Base-by-base conservation (phyloP, 2,797 vertebrate genomes). In the Oryzias dopingdopingensis region DNA sequence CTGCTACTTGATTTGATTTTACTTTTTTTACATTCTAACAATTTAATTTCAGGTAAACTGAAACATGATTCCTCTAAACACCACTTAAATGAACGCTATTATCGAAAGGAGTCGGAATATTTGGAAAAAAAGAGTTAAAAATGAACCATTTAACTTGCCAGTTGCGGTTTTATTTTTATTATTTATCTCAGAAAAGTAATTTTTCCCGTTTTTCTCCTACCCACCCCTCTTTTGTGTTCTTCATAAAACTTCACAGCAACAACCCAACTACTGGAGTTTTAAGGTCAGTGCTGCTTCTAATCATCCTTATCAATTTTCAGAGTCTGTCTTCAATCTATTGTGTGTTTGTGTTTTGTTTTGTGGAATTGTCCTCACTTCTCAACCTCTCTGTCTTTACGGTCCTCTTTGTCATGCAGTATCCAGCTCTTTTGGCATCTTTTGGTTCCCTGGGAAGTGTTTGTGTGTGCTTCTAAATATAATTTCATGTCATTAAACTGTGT, bases 211-310 rank as follows among this genome's bases (percentile, higher is more conserved):
- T n/a, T 85, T 50, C 73, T 29, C 77, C 16, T 82, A 49, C 71
- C 51, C 47, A 29, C 69, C 49, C 24, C 47, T 69, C 61, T 59
- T 63, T 56, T 42, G 26, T 63, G 71, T 65, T 68, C 18, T 74
- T 68, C 44, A 62, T 63, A 47, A 64, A 71, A 65, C 66, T 71
- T 65, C 51, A 49, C 90, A 92, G 91, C 93, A 98, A 94, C 96
- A 98, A 84, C 95, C 96, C 89, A 99, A 98, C 95, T 99, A 98
- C 94, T 98, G 96, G 96, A 99, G 96, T 91, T 99, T 99, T 94
- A 99, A 99, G 96, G 96, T 99, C 90, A 98, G 96, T 96, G 91
- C 68, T 88, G 74, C 52, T 58, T 81, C 75, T 82, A 37, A 59
- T 32, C 44, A 67, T 18, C 18, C 18, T 18, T 1, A 18, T 18